phyloP scores from a whole-genome alignment of 2,797 vertebrate species.

The Pangasius djambal region DNA sequence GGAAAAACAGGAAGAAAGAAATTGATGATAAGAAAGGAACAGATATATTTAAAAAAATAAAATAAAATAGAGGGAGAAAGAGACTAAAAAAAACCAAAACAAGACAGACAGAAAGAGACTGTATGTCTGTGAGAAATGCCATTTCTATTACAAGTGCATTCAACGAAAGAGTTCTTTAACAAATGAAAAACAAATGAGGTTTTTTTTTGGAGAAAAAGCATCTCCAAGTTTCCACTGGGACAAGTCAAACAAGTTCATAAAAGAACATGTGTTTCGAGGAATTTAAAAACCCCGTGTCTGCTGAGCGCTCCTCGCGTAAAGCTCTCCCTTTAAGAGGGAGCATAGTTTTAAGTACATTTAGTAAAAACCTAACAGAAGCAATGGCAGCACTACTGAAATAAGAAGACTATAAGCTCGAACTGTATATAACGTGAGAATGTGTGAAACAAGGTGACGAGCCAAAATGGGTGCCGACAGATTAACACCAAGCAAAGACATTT shows the following conservation, averaged over 20 bases:
- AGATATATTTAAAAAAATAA: background rate
- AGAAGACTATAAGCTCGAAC: background rate
- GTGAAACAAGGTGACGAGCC: background rate
- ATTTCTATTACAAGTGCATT: background rate
- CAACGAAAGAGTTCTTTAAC: background rate
- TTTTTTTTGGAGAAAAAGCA: background rate
- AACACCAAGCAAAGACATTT: slow-evolving; percentile 14
- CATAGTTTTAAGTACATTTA: background rate
- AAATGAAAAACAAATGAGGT: background rate
- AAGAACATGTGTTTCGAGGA: background rate
- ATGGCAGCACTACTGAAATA: too few relatives aligned
- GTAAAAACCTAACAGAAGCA: background rate
- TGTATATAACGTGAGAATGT: background rate
- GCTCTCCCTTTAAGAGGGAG: background rate
- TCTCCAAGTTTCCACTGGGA: slow-evolving; percentile 1
- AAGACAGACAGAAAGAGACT: background rate
- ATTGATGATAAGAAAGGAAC: background rate
- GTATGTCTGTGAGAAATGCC: background rate
- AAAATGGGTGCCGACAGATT: background rate
- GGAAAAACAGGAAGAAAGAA: background rate
- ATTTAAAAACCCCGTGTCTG: background rate
- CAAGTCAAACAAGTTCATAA: background rate
- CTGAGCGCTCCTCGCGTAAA: background rate
- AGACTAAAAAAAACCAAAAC: background rate
- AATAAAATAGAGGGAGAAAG: background rate